phyloP scores from a whole-genome alignment of 2,888 invertebrate genomes.

The Dolomedes plantarius region DNA sequence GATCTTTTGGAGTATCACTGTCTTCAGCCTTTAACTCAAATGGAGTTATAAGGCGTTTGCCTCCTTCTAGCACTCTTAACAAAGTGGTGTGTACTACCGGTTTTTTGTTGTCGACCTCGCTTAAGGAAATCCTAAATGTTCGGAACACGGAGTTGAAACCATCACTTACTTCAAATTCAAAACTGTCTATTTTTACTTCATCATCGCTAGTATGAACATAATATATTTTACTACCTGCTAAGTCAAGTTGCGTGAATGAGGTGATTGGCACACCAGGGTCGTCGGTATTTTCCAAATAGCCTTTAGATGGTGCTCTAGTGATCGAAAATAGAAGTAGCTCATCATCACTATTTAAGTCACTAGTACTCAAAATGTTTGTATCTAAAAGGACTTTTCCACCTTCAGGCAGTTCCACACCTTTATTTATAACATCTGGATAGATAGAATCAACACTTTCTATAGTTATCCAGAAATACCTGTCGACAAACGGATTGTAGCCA shows the following conservation, averaged over 20 bases:
- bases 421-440: constrained; percentile 76
- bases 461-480: constrained; percentile 76
- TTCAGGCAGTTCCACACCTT: constrained; percentile 76
- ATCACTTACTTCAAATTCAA: constrained; percentile 77
- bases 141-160: constrained; percentile 75
- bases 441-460: constrained; percentile 76
- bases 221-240: constrained; percentile 77
- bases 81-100: constrained; percentile 76
- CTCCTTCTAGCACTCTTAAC: constrained; percentile 76
- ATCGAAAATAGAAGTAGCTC: constrained; percentile 75
- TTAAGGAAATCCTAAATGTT: constrained; percentile 77
- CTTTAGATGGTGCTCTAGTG: constrained; percentile 76
- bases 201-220: constrained; percentile 76
- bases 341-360: constrained; percentile 76
- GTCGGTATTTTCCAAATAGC: constrained; percentile 76
- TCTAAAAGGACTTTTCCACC: constrained; percentile 76
- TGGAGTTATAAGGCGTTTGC: constrained; percentile 76
- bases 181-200: constrained; percentile 77
- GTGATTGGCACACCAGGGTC: constrained; percentile 75
- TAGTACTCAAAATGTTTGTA: constrained; percentile 76
- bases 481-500: constrained; percentile 76
- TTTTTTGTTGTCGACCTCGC: constrained; percentile 77
- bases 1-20: constrained; percentile 75
- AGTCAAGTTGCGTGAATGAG: constrained; percentile 76
- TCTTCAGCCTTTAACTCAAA: constrained; percentile 77